phyloP scores from a whole-genome alignment of 2,888 invertebrate species.

The Patella depressa region DNA sequence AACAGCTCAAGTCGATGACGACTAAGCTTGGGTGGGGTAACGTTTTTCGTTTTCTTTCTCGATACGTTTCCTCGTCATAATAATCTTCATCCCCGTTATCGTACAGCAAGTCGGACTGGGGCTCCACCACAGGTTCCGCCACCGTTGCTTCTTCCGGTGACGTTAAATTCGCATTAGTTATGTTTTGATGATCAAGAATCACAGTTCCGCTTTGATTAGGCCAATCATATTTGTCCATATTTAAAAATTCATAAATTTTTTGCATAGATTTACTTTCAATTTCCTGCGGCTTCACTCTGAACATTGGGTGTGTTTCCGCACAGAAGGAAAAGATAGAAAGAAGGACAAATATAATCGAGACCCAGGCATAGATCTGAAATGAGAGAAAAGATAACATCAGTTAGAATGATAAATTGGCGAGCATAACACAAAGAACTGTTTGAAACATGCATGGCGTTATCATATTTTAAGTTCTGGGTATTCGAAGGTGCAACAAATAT shows the following conservation, averaged over 20 bases:
- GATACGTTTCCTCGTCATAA: neutral
- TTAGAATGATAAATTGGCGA: neutral
- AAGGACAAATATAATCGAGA: slow-evolving; percentile 64
- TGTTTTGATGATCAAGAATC: slow-evolving; percentile 33
- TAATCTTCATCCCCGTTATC: slow-evolving; percentile 15
- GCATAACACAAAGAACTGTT: no score
- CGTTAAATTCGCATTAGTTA: slow-evolving; percentile 37
- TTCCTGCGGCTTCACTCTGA: slow-evolving; percentile 43
- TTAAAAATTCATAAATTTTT: slow-evolving; percentile 39
- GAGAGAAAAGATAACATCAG: slow-evolving; percentile 5
- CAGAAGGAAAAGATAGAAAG: slow-evolving; percentile 66
- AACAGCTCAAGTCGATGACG: slow-evolving; percentile 62
- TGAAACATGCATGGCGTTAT: no score
- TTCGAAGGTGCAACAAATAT: no score
- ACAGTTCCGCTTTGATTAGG: slow-evolving; percentile 23
- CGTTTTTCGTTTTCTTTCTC: neutral
- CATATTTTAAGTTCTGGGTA: no score
- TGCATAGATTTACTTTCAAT: slow-evolving; percentile 28
- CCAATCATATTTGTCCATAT: slow-evolving; percentile 28
- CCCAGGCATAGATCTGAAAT: slow-evolving; percentile 63
- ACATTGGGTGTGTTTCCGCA: slow-evolving; percentile 62
- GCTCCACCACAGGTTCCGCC: neutral
- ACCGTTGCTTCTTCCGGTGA: slow-evolving; percentile 34
- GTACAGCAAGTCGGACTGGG: neutral
- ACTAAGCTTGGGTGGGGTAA: slow-evolving; percentile 60